A percentile compares a stretch with the other conserved stretches of the same genome.
phyloP scores from a whole-genome alignment of 2,113 vertebrate species.

The Leptosomus discolor region DNA sequence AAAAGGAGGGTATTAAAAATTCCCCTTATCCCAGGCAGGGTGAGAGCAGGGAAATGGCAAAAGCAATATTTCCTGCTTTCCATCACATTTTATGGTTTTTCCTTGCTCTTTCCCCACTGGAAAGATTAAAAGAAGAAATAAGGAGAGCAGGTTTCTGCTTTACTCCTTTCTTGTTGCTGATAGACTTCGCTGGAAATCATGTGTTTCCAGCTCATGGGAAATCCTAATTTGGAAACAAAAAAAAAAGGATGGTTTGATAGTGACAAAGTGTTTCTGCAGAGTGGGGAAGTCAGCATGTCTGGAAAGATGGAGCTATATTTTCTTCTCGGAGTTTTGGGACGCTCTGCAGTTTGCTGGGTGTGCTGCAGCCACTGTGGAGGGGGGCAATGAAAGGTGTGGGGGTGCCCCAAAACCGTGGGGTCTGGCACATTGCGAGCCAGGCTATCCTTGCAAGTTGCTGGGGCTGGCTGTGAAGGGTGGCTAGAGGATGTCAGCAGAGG shows the following conservation, averaged over 20 bases:
- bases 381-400: not conserved
- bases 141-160: not conserved
- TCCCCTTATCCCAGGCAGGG: not conserved
- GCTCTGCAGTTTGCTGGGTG: not conserved
- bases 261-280: not conserved
- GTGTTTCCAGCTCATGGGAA: not conserved
- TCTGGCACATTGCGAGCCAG: fast-evolving
- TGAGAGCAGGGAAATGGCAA: not conserved
- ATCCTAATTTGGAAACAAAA: not conserved
- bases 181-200: not conserved
- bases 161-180: not conserved
- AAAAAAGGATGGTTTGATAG: not conserved
- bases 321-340: not conserved
- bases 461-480: not conserved
- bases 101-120: not conserved
- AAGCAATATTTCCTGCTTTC: not conserved
- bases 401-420: fast-evolving
- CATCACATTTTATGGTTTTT: not conserved
- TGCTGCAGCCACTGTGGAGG: not conserved
- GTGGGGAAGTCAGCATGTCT: not conserved
- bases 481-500: not conserved
- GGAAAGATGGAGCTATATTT: not conserved
- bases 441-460: not conserved
- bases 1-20: not conserved
- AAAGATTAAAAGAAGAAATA: not conserved